phyloP scores from a whole-genome alignment of 1,140 invertebrate genomes.

The Platorchestia sp. region DNA sequence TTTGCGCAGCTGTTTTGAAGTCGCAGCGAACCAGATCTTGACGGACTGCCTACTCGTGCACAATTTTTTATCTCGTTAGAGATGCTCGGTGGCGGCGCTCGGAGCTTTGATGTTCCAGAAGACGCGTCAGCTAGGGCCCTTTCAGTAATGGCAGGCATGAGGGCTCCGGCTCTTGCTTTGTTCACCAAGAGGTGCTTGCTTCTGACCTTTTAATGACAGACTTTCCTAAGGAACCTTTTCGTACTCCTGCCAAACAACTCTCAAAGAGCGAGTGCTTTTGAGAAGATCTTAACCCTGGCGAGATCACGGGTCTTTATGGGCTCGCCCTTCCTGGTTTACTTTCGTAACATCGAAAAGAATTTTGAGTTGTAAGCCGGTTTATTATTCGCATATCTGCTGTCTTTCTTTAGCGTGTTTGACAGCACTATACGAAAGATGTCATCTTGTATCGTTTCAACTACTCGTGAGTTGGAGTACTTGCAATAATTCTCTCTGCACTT shows the following conservation, averaged over 20 bases:
- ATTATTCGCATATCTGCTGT: too few relatives aligned
- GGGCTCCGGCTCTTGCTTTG: neutral
- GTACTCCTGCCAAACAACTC: neutral
- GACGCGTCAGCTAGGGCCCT: neutral
- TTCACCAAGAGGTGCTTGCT: neutral
- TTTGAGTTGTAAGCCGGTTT: too few relatives aligned
- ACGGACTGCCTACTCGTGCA: neutral
- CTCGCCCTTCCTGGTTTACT: too few relatives aligned
- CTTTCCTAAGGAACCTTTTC: neutral
- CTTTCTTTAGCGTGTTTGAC: too few relatives aligned
- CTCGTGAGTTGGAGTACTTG: too few relatives aligned
- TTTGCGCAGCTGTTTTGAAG: neutral
- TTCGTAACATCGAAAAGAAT: too few relatives aligned
- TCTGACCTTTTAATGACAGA: neutral
- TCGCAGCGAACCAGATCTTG: neutral
- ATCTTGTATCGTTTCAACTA: too few relatives aligned
- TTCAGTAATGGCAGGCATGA: neutral
- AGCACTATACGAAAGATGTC: too few relatives aligned
- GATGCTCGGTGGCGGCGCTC: neutral
- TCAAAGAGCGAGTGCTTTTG: neutral
- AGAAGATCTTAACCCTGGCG: too few relatives aligned
- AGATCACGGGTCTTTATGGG: neutral
- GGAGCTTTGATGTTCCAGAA: neutral
- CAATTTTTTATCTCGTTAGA: neutral
- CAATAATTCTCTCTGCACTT: too few relatives aligned